Evolutionary conservation across 2,113 vertebrate genomes (phyloP).

Genomic region (Holacanthus passer): DNA sequence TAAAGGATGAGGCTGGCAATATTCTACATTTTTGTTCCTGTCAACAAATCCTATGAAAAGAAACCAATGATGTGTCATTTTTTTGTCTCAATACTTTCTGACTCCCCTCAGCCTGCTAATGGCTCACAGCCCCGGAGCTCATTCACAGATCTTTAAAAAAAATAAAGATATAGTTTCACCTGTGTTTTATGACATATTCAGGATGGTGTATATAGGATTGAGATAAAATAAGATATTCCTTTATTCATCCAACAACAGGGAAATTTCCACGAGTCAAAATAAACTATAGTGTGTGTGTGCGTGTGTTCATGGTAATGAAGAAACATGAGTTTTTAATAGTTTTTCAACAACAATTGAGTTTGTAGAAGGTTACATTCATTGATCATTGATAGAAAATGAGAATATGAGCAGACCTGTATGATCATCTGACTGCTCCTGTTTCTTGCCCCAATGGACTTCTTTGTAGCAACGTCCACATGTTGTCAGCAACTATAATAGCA

Average conservation of each 20-base stretch:
- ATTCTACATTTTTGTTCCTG: not conserved
- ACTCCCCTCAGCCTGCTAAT: not conserved
- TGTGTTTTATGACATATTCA: not conserved
- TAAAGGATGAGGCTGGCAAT: not conserved
- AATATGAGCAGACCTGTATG: not conserved
- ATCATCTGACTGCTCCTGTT: not conserved
- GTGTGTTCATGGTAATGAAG: not conserved
- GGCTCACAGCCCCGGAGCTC: not conserved
- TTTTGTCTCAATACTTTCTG: not conserved
- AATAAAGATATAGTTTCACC: not conserved
- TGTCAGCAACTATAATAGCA: not conserved
- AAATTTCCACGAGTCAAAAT: too few species aligned
- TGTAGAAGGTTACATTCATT: not conserved
- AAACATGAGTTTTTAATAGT: not conserved
- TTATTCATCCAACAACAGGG: too few species aligned
- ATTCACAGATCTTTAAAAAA: slow-evolving; percentile 6
- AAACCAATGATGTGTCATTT: not conserved
- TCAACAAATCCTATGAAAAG: not conserved
- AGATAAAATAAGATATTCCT: slow-evolving; percentile 9
- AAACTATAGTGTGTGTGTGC: not conserved
- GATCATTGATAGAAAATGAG: not conserved
- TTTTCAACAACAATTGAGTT: not conserved
- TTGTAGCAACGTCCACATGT: not conserved
- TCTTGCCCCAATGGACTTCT: not conserved
- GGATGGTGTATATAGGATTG: not conserved